Conservation (phyloP, 2,888 invertebrate genomes). For the Stratiomys singularior region DNA sequence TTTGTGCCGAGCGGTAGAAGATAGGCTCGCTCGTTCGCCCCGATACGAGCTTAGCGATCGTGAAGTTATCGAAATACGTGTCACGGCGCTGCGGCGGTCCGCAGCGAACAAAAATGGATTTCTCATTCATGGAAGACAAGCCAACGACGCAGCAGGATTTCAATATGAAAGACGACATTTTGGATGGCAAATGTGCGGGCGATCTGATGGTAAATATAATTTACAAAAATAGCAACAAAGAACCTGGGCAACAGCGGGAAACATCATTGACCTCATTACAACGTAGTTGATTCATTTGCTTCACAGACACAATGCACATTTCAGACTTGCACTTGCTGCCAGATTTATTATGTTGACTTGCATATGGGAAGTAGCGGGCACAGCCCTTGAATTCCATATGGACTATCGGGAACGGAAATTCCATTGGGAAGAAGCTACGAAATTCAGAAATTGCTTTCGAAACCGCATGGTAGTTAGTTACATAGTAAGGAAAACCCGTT, state of each 20-base stretch:
- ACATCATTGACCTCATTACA: conserved; percentile 31
- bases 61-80: conserved; percentile 13
- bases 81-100: background rate
- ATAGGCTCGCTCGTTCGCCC: background rate
- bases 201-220: conserved; percentile 51
- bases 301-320: background rate
- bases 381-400: background rate
- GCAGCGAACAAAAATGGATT: conserved; percentile 43
- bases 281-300: background rate
- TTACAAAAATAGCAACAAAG: conserved; percentile 24
- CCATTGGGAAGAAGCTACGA: too few species aligned
- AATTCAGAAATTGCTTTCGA: background rate
- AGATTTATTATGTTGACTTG: background rate
- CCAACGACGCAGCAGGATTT: conserved; percentile 41
- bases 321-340: background rate
- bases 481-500: background rate
- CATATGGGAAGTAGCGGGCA: background rate
- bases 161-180: conserved; percentile 47
- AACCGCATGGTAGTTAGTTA: background rate
- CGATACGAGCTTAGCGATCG: background rate
- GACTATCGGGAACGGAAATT: background rate
- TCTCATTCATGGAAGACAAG: conserved; percentile 40
- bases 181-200: conserved; percentile 46
- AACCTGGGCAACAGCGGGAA: conserved; percentile 1
- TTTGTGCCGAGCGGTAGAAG: background rate